phyloP scores from a whole-genome alignment of 2,113 vertebrate genomes.

The Pelmatolapia mariae region DNA sequence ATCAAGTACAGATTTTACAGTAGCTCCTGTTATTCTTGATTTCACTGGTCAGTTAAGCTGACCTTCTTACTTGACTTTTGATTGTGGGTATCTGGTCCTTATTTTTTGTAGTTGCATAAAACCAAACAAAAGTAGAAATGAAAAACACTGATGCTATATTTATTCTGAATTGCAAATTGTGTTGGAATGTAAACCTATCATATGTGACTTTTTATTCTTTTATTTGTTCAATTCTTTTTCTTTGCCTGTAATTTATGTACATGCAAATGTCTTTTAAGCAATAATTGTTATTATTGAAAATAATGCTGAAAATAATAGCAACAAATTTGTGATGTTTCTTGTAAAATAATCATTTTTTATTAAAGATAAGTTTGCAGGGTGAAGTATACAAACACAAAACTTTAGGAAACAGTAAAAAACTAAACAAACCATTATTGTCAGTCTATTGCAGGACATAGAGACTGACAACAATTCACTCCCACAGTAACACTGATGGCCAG shows the following conservation, averaged over 20 bases:
- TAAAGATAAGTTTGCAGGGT: accelerated
- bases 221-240: neutral
- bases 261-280: neutral
- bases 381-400: neutral
- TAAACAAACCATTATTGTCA: neutral
- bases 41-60: neutral
- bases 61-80: neutral
- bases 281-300: neutral
- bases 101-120: neutral
- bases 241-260: neutral
- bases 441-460: accelerated
- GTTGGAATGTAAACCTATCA: neutral
- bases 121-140: neutral
- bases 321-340: accelerated
- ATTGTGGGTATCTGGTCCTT: neutral
- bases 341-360: neutral
- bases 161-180: neutral
- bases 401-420: neutral
- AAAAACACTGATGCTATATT: neutral
- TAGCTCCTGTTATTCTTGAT: neutral
- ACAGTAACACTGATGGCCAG: neutral
- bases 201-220: neutral
- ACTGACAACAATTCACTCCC: neutral
- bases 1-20: neutral
- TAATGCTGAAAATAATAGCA: neutral